phyloP scores from a whole-genome alignment of 1,140 invertebrate genomes.

The Polypedilum pembai region DNA sequence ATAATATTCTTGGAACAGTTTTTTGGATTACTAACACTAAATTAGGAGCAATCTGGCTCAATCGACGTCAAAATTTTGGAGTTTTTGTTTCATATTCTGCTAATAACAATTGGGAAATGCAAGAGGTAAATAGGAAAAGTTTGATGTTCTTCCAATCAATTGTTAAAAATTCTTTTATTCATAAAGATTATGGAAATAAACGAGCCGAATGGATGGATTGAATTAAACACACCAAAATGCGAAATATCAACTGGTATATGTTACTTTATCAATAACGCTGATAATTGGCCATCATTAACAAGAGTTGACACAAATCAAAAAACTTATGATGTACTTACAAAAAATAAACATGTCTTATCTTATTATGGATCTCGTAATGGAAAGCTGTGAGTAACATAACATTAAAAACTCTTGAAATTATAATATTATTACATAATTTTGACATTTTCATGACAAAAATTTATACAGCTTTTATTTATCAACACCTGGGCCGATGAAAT shows the following conservation, averaged over 20 bases:
- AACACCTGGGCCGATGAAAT: constrained; percentile 33
- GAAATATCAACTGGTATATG: constrained; percentile 35
- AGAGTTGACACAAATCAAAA: constrained; percentile 36
- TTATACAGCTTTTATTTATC: constrained; percentile 38
- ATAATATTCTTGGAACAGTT: constrained; percentile 56
- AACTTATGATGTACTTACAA: constrained; percentile 36
- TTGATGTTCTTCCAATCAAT: neutral
- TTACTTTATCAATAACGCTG: constrained; percentile 38
- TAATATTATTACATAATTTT: neutral
- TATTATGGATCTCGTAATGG: constrained; percentile 38
- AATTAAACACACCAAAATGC: constrained; percentile 36
- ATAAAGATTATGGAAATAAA: constrained; percentile 33
- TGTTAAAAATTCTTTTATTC: neutral
- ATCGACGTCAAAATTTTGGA: constrained; percentile 69
- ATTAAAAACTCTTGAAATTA: neutral
- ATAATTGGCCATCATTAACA: constrained; percentile 40
- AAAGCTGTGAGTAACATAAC: constrained; percentile 36
- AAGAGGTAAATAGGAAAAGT: neutral
- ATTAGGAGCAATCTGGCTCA: constrained; percentile 73
- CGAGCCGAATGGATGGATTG: constrained; percentile 40
- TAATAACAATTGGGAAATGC: neutral
- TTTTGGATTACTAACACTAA: constrained; percentile 66
- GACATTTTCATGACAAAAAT: neutral
- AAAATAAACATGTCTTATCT: constrained; percentile 36
- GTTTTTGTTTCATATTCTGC: constrained; percentile 33